Evolutionary conservation across 2,113 vertebrate genomes (phyloP), one percentile per base, ranked within the genome.

Genomic region (Piprites chloris): DNA sequence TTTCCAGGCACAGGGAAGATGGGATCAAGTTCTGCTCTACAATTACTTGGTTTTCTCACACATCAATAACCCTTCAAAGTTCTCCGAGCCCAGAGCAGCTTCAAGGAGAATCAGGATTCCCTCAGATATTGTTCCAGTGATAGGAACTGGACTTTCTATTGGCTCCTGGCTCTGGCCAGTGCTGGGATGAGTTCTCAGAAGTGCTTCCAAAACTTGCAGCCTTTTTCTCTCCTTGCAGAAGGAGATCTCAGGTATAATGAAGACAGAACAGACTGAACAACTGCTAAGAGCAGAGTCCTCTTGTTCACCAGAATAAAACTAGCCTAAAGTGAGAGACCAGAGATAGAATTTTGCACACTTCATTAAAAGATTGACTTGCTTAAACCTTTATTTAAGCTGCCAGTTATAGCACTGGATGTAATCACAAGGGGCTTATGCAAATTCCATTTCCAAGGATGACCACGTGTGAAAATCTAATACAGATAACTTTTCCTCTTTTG

Each of bases 391-490:
- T 27, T 63, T 13, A 18, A 66, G 37, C 50, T 61, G 44, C 37
- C 58, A 35, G 16, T 32, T 81, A 12, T 3, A 28, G 78, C 52
- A 21, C 46, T 26, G 61, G 52, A 26, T 0, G 3, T 2, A 21
- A 41, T 5, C 21, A 4, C 37, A 28, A 32, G 27, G 46, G 39
- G 2, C 35, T 95, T 11, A 23, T 35, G 50, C 21, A 73, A 85
- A 82, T 33, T 5, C 11, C 1, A 4, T 35, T 94, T 58, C 62
- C 23, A 33, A 53, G 41, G 35, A 56, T 14, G 65, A 28, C 27
- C 47, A 35, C 0, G 0, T 18, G 32, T 66, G 44, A 61, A 67
- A 89, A 63, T 33, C 12, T 4, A 44, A 12, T 1, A 1, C 0
- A 41, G 50, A 21, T 17, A 1, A 2, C 3, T 19, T 58, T 52